Percentiles rank a stretch among this genome's conserved stretches.
Evolutionary conservation across 2,113 vertebrate genomes (phyloP).

Genomic region (Callopanchax toddi): DNA sequence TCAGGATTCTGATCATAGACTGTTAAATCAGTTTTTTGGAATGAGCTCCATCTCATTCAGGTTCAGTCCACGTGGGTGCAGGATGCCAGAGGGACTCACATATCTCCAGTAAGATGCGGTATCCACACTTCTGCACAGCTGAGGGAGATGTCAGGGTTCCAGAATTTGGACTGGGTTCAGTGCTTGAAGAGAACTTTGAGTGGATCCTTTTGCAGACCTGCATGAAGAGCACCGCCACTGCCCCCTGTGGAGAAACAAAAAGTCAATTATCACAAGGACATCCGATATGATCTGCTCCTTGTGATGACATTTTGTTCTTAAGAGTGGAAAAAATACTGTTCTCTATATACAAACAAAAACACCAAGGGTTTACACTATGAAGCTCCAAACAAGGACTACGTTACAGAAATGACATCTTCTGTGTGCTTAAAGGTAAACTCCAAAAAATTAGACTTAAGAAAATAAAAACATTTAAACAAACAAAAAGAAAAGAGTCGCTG

Average conservation of each 20-base stretch:
- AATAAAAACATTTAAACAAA: too few species aligned
- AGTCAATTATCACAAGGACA: not conserved
- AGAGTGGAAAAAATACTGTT: too few species aligned
- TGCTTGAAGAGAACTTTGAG: conserved; percentile 66
- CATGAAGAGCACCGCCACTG: conserved; percentile 78
- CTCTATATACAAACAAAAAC: too few species aligned
- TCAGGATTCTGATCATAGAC: not conserved
- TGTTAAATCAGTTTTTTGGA: not conserved
- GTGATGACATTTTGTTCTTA: too few species aligned
- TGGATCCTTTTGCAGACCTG: conserved; percentile 81
- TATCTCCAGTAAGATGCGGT: conserved; percentile 64
- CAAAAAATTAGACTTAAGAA: too few species aligned
- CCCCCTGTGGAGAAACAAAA: conserved; percentile 69
- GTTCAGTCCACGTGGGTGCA: not conserved
- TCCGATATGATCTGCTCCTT: rapidly evolving
- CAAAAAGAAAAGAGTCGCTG: too few species aligned
- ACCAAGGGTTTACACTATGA: too few species aligned
- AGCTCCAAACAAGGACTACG: too few species aligned
- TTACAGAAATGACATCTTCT: too few species aligned
- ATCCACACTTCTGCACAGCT: conserved; percentile 66
- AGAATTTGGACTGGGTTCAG: conserved; percentile 39
- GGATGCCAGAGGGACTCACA: conserved; percentile 57
- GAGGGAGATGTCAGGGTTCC: conserved; percentile 23
- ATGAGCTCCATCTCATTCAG: not conserved
- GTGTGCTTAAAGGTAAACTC: too few species aligned